Conservation (phyloP, 37 sponge, comb jelly and placozoan genomes). For the Eunapius fragilis region DNA sequence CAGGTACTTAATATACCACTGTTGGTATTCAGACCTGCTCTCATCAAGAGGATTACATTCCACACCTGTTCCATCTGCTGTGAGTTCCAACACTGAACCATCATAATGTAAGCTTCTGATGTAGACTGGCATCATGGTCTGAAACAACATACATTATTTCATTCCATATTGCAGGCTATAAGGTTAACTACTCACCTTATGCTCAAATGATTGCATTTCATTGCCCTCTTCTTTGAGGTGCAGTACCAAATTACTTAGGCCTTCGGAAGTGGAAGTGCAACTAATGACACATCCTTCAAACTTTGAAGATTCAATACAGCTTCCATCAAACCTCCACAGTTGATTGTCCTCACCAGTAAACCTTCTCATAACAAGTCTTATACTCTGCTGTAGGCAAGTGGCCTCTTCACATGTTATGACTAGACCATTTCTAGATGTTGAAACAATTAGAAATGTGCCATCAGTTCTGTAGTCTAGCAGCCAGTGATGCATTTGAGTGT, state of each 20-base stretch:
- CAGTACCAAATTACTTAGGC: not conserved
- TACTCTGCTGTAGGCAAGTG: not conserved
- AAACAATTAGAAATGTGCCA: no score
- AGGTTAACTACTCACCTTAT: not conserved
- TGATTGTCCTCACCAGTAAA: not conserved
- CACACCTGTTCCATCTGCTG: no score
- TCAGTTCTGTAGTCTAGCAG: no score
- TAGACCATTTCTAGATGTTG: not conserved
- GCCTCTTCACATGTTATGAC: not conserved
- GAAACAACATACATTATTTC: no score
- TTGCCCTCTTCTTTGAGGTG: not conserved
- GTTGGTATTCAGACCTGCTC: no score
- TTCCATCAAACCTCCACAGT: not conserved
- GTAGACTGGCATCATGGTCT: no score
- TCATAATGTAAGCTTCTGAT: no score
- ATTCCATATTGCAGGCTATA: no score
- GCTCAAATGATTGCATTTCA: not conserved
- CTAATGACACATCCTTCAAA: not conserved
- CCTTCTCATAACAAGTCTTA: not conserved
- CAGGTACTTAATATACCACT: no score
- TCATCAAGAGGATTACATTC: no score
- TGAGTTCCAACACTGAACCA: no score
- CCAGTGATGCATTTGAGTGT: no score
- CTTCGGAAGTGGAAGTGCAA: not conserved
- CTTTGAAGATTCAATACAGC: not conserved